phyloP scores from a whole-genome alignment of 2,113 vertebrate species.

The Lanius collurio region DNA sequence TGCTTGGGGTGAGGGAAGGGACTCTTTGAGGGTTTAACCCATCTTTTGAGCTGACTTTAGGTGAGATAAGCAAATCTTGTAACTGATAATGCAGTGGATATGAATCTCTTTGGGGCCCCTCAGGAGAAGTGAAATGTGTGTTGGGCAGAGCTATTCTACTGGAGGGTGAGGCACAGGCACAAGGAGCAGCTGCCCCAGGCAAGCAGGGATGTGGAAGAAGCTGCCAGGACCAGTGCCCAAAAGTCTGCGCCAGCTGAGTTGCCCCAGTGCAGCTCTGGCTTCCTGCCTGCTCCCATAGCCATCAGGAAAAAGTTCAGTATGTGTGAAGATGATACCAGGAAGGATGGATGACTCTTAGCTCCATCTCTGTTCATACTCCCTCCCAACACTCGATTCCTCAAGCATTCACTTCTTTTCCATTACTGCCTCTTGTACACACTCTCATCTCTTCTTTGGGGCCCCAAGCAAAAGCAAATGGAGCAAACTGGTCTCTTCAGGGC shows the following conservation, averaged over 20 bases:
- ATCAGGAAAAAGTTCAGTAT: background rate
- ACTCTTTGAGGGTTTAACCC: background rate
- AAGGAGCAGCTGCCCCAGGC: accelerated
- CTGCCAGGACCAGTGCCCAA: accelerated
- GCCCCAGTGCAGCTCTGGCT: background rate
- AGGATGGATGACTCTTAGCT: background rate
- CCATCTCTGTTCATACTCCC: background rate
- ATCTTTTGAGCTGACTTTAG: background rate
- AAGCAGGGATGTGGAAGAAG: too few species aligned
- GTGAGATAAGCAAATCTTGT: background rate
- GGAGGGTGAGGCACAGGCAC: accelerated
- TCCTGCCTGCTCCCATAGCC: background rate
- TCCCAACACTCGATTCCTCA: background rate
- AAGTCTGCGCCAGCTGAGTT: accelerated
- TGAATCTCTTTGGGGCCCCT: background rate
- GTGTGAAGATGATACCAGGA: background rate
- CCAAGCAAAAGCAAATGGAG: background rate
- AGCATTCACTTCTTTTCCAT: background rate
- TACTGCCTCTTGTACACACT: background rate
- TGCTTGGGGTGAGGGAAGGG: background rate
- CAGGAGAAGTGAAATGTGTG: background rate
- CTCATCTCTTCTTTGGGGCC: background rate
- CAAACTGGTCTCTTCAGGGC: background rate
- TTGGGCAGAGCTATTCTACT: background rate
- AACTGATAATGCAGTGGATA: background rate